phyloP scores from a whole-genome alignment of 2,797 vertebrate genomes.

The Urosaurus nigricauda region DNA sequence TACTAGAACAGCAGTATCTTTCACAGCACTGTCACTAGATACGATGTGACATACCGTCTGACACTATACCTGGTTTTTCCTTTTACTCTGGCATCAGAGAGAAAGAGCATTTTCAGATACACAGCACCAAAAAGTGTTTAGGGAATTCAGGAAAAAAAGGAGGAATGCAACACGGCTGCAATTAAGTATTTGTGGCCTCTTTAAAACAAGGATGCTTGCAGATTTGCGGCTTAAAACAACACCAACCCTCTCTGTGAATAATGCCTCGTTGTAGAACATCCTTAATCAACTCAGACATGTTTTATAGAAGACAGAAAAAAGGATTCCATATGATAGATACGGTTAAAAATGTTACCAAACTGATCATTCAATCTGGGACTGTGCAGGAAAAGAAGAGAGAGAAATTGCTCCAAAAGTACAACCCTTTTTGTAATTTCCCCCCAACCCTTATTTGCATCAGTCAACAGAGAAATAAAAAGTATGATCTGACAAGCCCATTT shows the following conservation, averaged over 20 bases:
- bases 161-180: slow-evolving; percentile 72
- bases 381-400: slow-evolving; percentile 37
- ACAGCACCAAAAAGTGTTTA: slow-evolving; percentile 72
- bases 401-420: no score
- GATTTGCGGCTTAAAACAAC: not conserved
- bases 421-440: not conserved
- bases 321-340: slow-evolving; percentile 89
- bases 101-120: slow-evolving; percentile 77
- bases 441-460: slow-evolving; percentile 80
- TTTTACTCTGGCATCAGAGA: slow-evolving; percentile 76
- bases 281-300: slow-evolving; percentile 87
- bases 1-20: slow-evolving; percentile 86
- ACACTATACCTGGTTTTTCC: slow-evolving; percentile 81
- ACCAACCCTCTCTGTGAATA: slow-evolving; percentile 75
- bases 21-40: slow-evolving; percentile 91
- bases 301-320: slow-evolving; percentile 86
- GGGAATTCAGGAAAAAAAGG: slow-evolving; percentile 77
- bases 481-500: slow-evolving; percentile 80
- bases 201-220: slow-evolving; percentile 80
- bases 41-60: slow-evolving; percentile 90
- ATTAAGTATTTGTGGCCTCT: slow-evolving; percentile 85
- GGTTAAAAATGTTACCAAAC: slow-evolving; percentile 88
- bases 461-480: slow-evolving; percentile 71
- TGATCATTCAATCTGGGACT: slow-evolving; percentile 85
- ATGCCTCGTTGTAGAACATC: slow-evolving; percentile 83